A percentile compares a stretch with the other conserved stretches of the same genome.
These are phyloP conservation scores for Siphamia tubifer DNA, from an alignment of 2,113 vertebrate genomes.

Conservation along the genomic window DNA sequence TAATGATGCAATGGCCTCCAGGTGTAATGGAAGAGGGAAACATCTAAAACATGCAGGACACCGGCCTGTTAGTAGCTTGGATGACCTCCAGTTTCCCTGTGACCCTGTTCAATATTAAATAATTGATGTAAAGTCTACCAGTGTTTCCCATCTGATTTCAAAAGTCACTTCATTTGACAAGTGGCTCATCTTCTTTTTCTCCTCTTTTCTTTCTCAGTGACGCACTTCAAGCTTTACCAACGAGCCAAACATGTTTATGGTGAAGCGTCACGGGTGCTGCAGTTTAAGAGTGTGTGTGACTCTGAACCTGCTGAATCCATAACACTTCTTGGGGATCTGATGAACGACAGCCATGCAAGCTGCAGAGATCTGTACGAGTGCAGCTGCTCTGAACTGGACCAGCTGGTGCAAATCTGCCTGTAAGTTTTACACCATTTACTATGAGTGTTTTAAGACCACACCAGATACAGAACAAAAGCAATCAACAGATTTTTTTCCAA, in stretches of 20 bases:
- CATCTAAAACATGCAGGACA: too few relatives aligned
- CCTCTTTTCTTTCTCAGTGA: constrained; percentile 73
- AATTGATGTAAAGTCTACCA: too few relatives aligned
- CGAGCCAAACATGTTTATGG: constrained; percentile 93
- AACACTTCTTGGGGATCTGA: constrained; percentile 87
- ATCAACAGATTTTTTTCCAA: too few relatives aligned
- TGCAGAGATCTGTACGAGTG: constrained; percentile 95
- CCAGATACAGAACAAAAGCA: too few relatives aligned
- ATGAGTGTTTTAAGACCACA: too few relatives aligned
- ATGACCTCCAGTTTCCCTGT: too few relatives aligned
- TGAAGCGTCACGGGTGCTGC: constrained; percentile 89
- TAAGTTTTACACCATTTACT: constrained; percentile 38
- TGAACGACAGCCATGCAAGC: constrained; percentile 94
- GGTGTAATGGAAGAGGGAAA: too few relatives aligned
- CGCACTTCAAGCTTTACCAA: constrained; percentile 88
- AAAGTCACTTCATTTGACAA: not conserved
- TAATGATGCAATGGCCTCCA: too few relatives aligned
- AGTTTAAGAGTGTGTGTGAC: constrained; percentile 87
- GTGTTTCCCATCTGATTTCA: not conserved
- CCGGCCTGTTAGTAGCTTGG: too few relatives aligned
- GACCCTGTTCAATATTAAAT: too few relatives aligned
- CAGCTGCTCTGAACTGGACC: constrained; percentile 94
- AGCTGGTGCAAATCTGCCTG: constrained; percentile 92
- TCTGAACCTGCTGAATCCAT: constrained; percentile 77
- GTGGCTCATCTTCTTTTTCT: not conserved